Base-by-base conservation (phyloP, 1,140 invertebrate genomes). In the Drosophila sulfurigaster region DNA sequence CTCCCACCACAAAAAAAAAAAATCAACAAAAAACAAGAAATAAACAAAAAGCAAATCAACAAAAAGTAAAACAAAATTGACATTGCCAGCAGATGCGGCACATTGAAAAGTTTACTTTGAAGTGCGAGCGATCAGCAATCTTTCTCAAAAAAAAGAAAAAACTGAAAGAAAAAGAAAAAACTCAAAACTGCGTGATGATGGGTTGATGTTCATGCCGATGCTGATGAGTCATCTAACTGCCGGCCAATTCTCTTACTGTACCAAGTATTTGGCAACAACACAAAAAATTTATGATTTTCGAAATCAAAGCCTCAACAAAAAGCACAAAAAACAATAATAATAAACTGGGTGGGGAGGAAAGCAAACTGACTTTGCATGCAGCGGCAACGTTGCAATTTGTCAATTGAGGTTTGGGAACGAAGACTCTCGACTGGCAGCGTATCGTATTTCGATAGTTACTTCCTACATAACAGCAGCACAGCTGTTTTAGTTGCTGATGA, bases 61-160 rank as follows among this genome's bases (percentile, higher is more conserved):
- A 30, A 7, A 49, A 35, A 16, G 20, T 28, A 64, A 64, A 58
- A 48, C 28, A 63, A 45, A 69, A 60, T 54, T 51, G 70, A 45
- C 56, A 54, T 57, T 25, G 51, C 41, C 58, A 60, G 1, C 15
- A 35, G 15, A 57, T 59, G 72, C 72, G 72, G 72, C 72, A 75
- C 25, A 56, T 63, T 56, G 57, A 46, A 56, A 68, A 54, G 32
- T 68, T 74, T 32, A 15, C 72, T 75, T 75, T 75, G 72, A 75
- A 63, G 72, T 75, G 63, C 69, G 43, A 72, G 62, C 69, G 56
- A 73, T 67, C 70, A 73, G 58, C 71, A 74, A 74, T 67, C 65
- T 56, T 10, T 10, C 51, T 15, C 43, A 46, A 58, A 58, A 66
- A 56, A 8, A 35, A 48, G 4, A 30, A 16, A 11, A 3, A 20